A percentile compares a stretch with the other conserved stretches of the same genome.
phyloP scores from a whole-genome alignment of 2,888 invertebrate genomes.

The Oscheius sp. region DNA sequence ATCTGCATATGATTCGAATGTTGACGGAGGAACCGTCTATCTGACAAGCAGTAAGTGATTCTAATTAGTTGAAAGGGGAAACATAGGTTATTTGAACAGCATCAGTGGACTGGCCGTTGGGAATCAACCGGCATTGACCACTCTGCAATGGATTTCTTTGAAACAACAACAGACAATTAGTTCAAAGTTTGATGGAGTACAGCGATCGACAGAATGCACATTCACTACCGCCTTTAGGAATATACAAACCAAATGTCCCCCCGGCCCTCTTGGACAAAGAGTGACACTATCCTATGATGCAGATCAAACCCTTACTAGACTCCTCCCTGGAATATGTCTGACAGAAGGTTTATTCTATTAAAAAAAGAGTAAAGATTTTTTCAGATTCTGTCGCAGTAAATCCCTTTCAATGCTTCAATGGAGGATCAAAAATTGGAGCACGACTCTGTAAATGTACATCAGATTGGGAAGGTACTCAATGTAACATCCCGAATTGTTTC shows the following conservation, averaged over 20 bases:
- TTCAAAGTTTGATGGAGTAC: neutral
- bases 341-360: neutral
- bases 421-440: neutral
- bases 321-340: slow-evolving; percentile 13
- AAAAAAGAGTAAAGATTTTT: neutral
- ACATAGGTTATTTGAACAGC: neutral
- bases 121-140: neutral
- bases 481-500: neutral
- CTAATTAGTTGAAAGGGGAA: neutral
- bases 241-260: neutral
- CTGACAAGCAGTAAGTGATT: slow-evolving; percentile 5
- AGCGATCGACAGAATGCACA: neutral
- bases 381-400: neutral
- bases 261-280: neutral
- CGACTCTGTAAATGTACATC: neutral
- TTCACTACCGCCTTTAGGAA: neutral
- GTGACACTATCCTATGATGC: neutral
- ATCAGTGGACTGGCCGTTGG: neutral
- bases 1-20: neutral
- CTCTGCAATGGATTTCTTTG: neutral
- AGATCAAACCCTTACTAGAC: neutral
- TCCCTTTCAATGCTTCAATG: slow-evolving; percentile 13
- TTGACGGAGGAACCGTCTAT: neutral
- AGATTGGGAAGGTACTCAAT: neutral
- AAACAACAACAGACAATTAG: neutral